Base-by-base conservation (phyloP, 2,797 vertebrate genomes). In the Hoplostethus mediterraneus region DNA sequence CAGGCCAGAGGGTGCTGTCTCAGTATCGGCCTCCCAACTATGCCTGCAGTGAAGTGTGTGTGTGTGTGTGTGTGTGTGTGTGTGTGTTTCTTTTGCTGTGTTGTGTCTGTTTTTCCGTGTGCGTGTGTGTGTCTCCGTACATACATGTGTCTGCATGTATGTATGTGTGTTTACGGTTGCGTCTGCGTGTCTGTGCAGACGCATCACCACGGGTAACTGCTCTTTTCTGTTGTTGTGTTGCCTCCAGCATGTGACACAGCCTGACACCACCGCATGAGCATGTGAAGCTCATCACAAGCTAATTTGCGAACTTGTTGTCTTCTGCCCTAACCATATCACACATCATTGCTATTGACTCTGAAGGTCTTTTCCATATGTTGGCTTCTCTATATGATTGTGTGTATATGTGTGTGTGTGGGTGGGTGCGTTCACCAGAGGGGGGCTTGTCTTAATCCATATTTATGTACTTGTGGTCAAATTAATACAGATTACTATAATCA, bases 1-100 rank as follows among this genome's bases (percentile, higher is more conserved):
- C 75, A 63, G 87, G 86, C 85, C 86, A 69, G 75, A 90, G 87
- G 82, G 82, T 87, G 85, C 83, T 80, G 79, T 81, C 85, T 88
- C 84, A 85, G 83, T 71, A 83, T 84, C 69, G 25, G 85, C 85
- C 89, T 86, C 90, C 84, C 79, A 83, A 81, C 74, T 17, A 25
- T 3, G 62, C 73, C 74, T 51, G 57, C 71, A 72, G 79, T 79
- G 84, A 84, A 86, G 66, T 81, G 71, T 31, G 11, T 49, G 53
- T 13, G 70, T 52, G 21, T 47, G 51, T 31, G n/a, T 30, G 40
- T 52, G 52, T 47, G 36, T 48, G 40, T 47, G 28, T 49, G n/a
- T 25, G 30, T 25, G 54, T 86, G 84, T 82, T 71, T 81, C 64
- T 75, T 75, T 77, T 31, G n/a, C 3, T 68, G 63, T 45, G 48